Conservation (phyloP, 2,113 vertebrate species). For the Steatornis caripensis region DNA sequence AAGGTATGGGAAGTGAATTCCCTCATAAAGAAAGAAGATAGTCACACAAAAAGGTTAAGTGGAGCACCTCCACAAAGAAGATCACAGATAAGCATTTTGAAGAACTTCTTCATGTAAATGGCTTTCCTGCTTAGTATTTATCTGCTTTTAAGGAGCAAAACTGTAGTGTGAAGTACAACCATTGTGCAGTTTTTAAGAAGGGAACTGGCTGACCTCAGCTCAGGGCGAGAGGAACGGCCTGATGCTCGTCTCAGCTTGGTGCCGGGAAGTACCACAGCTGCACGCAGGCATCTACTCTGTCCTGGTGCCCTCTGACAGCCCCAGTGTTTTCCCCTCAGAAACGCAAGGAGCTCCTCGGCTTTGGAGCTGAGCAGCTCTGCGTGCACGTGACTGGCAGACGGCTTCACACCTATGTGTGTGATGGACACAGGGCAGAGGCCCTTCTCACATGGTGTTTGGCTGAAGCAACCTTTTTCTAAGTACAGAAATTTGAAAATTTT, state of each 20-base stretch:
- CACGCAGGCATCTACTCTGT: fast-evolving
- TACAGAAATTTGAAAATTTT: background rate
- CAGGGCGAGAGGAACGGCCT: background rate
- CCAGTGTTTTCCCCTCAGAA: background rate
- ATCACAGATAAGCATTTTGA: background rate
- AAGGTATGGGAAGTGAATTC: background rate
- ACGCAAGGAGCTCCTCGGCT: background rate
- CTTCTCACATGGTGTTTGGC: background rate
- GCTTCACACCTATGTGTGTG: background rate
- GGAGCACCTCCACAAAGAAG: background rate
- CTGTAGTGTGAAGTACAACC: background rate
- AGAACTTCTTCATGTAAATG: background rate
- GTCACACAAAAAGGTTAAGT: background rate
- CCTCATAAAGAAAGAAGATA: background rate
- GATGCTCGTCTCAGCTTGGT: background rate
- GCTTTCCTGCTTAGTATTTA: background rate
- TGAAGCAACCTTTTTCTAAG: background rate
- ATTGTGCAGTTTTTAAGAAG: background rate
- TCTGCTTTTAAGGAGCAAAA: background rate
- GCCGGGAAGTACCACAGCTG: background rate
- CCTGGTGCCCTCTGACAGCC: background rate
- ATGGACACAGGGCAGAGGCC: background rate
- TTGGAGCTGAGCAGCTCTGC: background rate
- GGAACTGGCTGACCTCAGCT: background rate
- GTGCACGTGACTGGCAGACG: background rate